These are phyloP conservation scores for Drosophila melanogaster DNA, from an alignment of 1,140 invertebrate species.

Conservation along the genomic window DNA sequence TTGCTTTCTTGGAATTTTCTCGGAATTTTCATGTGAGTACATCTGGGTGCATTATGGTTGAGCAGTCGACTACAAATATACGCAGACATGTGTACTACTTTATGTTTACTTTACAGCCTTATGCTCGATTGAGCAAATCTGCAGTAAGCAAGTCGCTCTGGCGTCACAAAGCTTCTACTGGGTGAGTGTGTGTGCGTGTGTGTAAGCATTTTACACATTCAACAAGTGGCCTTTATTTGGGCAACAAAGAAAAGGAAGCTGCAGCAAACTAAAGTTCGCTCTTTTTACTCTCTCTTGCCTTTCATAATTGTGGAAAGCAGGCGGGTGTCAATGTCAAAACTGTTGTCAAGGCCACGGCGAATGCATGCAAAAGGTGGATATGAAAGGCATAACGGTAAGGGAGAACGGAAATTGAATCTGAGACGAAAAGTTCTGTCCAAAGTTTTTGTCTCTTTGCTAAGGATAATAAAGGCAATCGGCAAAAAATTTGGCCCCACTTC, in stretches of 20 bases:
- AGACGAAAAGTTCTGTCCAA: constrained; percentile 26
- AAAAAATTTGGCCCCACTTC: constrained; percentile 21
- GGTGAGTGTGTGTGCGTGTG: neutral
- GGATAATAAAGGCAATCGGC: constrained; percentile 21
- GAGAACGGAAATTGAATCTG: constrained; percentile 13
- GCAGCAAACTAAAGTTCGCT: constrained; percentile 26
- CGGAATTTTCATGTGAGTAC: neutral
- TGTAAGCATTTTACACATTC: constrained; percentile 14
- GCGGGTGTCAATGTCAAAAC: constrained; percentile 50
- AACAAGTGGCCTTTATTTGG: constrained; percentile 36
- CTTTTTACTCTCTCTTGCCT: constrained; percentile 3
- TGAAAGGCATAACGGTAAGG: constrained; percentile 15
- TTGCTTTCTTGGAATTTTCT: neutral
- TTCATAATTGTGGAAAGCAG: neutral
- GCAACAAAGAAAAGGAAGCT: constrained; percentile 41
- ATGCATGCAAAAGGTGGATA: neutral
- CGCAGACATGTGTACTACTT: constrained; percentile 10
- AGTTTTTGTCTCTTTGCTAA: constrained; percentile 16
- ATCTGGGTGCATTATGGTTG: neutral
- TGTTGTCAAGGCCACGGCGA: constrained; percentile 47
- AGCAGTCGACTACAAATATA: neutral
- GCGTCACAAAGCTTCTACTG: constrained; percentile 1
- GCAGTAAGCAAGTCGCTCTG: constrained; percentile 14
- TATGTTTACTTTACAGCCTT: constrained; percentile 21
- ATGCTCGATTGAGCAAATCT: constrained; percentile 21